Percentiles rank a stretch among this genome's conserved stretches.
These are phyloP conservation scores for Coptodon rendalli DNA, from an alignment of 2,113 vertebrate genomes.

Conservation along the genomic window DNA sequence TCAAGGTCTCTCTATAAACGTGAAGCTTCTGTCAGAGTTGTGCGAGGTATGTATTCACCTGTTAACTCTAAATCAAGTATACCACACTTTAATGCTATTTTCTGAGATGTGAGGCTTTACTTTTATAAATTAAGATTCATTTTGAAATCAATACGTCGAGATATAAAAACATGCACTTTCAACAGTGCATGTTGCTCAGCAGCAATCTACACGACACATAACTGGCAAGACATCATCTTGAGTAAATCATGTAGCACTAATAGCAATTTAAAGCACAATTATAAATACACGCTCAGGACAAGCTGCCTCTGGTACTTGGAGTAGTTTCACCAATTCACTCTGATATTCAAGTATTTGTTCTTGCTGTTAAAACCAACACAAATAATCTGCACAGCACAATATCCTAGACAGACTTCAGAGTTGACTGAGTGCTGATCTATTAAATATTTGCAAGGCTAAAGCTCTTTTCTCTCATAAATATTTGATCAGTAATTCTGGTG, in stretches of 20 bases:
- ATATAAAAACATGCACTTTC: not conserved
- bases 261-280: not conserved
- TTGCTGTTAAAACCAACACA: slow-evolving; percentile 12
- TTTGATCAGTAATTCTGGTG: slow-evolving; percentile 22
- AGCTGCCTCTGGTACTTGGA: slow-evolving; percentile 29
- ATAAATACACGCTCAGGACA: slow-evolving; percentile 30
- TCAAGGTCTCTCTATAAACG: not conserved
- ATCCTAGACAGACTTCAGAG: slow-evolving; percentile 16
- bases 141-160: not conserved
- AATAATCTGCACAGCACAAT: not conserved
- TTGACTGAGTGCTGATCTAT: slow-evolving; percentile 18
- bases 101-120: not conserved
- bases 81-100: not conserved
- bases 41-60: not conserved
- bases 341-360: slow-evolving; percentile 39
- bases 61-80: not conserved
- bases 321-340: slow-evolving; percentile 18
- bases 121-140: not conserved
- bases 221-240: not conserved
- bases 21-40: not conserved
- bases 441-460: slow-evolving; percentile 26
- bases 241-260: not conserved
- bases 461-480: slow-evolving; percentile 12
- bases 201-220: not conserved
- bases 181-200: not conserved